Percentiles rank a stretch among this genome's conserved stretches.
phyloP scores from a whole-genome alignment of 2,113 vertebrate species.

The Trogon melanurus region DNA sequence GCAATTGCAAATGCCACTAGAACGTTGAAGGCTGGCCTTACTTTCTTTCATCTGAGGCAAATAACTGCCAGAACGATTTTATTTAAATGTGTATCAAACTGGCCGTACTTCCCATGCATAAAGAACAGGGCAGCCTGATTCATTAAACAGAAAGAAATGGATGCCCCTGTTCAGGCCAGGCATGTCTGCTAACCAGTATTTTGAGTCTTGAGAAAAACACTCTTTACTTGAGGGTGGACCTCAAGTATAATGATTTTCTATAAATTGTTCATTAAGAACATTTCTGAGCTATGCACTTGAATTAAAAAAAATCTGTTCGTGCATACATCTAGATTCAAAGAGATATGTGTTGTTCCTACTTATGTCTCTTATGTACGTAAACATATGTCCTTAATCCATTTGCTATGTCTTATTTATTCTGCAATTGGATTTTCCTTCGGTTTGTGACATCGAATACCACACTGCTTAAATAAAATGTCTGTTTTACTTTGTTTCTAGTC shows the following conservation, averaged over 20 bases:
- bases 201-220: neutral
- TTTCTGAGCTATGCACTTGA: neutral
- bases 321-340: neutral
- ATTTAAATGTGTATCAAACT: neutral
- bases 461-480: neutral
- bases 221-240: neutral
- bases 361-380: neutral
- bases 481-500: neutral
- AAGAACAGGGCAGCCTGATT: neutral
- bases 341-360: neutral
- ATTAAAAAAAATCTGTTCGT: neutral
- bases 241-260: neutral
- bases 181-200: neutral
- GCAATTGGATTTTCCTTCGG: conserved; percentile 38
- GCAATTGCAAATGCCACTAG: neutral
- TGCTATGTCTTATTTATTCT: neutral
- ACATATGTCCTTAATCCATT: neutral
- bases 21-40: neutral
- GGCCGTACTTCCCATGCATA: neutral
- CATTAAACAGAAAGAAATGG: neutral
- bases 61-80: neutral
- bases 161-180: neutral
- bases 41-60: conserved; percentile 11
- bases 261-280: neutral
- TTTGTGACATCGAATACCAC: conserved; percentile 30